A percentile compares a stretch with the other conserved stretches of the same genome.
These are phyloP conservation scores for Hippocampus mohnikei DNA, from an alignment of 2,113 vertebrate species.

Conservation along the genomic window DNA sequence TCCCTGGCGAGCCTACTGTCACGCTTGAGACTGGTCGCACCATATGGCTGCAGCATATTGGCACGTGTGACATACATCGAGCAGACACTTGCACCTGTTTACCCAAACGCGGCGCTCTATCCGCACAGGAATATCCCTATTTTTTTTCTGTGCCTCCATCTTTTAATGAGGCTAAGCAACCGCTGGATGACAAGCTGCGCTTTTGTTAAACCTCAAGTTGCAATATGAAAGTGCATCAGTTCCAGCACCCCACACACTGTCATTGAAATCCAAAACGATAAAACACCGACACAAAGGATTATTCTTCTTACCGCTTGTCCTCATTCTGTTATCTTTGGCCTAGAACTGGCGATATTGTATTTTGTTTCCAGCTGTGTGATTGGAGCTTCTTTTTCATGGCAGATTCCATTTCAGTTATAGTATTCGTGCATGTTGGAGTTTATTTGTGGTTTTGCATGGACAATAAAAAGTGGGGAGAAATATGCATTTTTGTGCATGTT, in stretches of 20 bases:
- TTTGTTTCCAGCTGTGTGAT: conserved; percentile 29
- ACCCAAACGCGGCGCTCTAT: conserved; percentile 1
- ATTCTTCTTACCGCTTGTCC: conserved; percentile 23
- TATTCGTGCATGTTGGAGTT: conserved; percentile 47
- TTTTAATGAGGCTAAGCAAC: conserved; percentile 41
- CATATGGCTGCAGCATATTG: conserved; percentile 27
- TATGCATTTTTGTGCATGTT: conserved; percentile 16
- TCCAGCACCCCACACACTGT: conserved; percentile 14
- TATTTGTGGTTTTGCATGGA: conserved; percentile 28
- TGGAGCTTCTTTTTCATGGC: conserved; percentile 43
- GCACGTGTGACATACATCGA: conserved; percentile 15
- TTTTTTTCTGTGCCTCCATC: conserved; percentile 1
- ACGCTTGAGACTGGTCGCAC: conserved; percentile 43
- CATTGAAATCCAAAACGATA: conserved; percentile 29
- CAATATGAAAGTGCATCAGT: conserved; percentile 39
- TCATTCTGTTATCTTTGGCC: conserved; percentile 35
- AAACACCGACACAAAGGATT: conserved; percentile 36
- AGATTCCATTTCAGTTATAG: conserved; percentile 52
- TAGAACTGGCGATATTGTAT: conserved; percentile 31
- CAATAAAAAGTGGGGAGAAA: conserved; percentile 18
- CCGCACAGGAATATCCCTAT: conserved; percentile 11
- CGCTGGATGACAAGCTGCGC: conserved; percentile 26
- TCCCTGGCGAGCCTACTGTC: conserved; percentile 37
- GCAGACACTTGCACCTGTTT: conserved; percentile 26
- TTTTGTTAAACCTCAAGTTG: conserved; percentile 35